phyloP scores from a whole-genome alignment of 2,113 vertebrate species.

The Sinosuthora webbiana region DNA sequence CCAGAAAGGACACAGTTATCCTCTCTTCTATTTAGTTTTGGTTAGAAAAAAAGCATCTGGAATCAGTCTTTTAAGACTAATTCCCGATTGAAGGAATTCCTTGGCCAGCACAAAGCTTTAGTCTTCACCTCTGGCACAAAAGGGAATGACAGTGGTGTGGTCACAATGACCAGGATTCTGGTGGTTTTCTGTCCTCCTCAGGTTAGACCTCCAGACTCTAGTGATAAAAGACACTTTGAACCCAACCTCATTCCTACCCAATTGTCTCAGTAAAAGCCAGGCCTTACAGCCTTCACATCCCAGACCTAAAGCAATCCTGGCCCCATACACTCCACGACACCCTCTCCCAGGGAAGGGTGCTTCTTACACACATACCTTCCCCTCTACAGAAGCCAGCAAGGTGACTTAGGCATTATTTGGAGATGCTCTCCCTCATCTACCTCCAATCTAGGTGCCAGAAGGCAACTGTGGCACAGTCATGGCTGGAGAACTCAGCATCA shows the following conservation, averaged over 20 bases:
- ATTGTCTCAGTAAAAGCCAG: neutral
- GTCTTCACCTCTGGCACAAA: neutral
- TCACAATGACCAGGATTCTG: neutral
- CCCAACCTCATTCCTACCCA: neutral
- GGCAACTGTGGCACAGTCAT: neutral
- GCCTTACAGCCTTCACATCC: neutral
- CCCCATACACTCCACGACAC: rapidly evolving
- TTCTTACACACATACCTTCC: neutral
- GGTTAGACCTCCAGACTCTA: neutral
- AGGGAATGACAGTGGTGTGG: neutral
- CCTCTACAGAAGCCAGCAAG: neutral
- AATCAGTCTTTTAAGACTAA: neutral
- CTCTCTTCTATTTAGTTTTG: neutral
- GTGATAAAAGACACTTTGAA: neutral
- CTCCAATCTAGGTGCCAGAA: neutral
- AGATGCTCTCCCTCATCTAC: neutral
- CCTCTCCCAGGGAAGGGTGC: neutral
- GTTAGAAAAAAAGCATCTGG: neutral
- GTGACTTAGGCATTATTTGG: neutral
- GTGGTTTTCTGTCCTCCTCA: neutral
- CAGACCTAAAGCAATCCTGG: neutral
- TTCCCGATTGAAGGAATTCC: neutral
- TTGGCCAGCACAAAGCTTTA: neutral
- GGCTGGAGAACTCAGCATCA: neutral
- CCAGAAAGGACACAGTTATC: neutral